Conservation (phyloP, 2,888 invertebrate genomes). For the Epirrhoe alternata region DNA sequence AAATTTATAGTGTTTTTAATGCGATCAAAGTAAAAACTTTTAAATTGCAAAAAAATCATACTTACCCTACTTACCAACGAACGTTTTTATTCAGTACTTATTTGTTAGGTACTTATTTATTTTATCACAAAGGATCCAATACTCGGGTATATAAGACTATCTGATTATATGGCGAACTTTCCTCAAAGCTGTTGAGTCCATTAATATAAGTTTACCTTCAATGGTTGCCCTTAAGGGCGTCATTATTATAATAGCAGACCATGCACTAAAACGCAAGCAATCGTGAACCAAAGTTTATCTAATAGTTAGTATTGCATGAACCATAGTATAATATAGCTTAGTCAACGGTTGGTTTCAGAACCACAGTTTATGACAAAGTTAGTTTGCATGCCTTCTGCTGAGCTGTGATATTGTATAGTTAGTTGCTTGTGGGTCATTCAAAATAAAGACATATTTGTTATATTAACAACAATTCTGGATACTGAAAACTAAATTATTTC, state of each 20-base stretch:
- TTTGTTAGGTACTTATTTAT: too few relatives aligned
- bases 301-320: conserved; percentile 1
- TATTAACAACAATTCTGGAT: conserved; percentile 15
- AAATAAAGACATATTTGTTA: conserved; percentile 57
- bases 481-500: too few relatives aligned
- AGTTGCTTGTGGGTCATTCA: conserved; percentile 71
- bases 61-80: too few relatives aligned
- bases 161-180: neutral
- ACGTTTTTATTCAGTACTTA: too few relatives aligned
- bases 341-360: conserved; percentile 18
- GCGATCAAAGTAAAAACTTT: neutral
- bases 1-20: conserved; percentile 4
- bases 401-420: conserved; percentile 71
- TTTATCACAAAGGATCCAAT: neutral
- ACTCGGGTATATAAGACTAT: neutral
- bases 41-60: too few relatives aligned
- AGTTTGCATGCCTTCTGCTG: conserved; percentile 41
- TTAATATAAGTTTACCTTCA: conserved; percentile 35
- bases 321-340: neutral
- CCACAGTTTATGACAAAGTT: conserved; percentile 6
- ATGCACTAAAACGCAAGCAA: conserved; percentile 53
- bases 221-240: conserved; percentile 51
- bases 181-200: conserved; percentile 5
- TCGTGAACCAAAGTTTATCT: conserved; percentile 44
- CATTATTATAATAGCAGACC: conserved; percentile 63